Evolutionary conservation across 1,140 invertebrate genomes (phyloP).

Genomic region (Asobara japonica): DNA sequence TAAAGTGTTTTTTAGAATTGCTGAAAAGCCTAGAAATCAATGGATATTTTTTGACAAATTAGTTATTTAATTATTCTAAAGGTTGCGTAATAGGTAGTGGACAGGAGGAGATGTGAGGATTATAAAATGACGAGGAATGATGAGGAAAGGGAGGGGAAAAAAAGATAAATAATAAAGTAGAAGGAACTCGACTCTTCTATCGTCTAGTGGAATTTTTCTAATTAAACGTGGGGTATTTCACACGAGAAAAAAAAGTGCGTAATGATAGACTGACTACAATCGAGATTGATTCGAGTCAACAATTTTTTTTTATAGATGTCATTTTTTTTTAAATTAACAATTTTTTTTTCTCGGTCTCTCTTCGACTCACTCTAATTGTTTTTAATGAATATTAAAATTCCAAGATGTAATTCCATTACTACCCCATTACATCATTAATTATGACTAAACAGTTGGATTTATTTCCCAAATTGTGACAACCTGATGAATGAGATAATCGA

Average conservation of each 20-base stretch:
- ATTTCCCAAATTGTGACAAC: neutral
- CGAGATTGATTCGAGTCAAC: neutral
- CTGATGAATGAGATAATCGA: neutral
- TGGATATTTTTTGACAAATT: constrained; percentile 45
- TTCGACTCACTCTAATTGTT: no score
- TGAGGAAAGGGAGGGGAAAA: neutral
- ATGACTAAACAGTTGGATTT: neutral
- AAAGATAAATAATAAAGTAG: neutral
- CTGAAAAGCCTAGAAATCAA: constrained; percentile 9
- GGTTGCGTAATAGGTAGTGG: constrained; percentile 20
- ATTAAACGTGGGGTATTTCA: neutral
- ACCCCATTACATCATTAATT: neutral
- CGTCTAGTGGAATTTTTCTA: neutral
- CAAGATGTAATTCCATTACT: neutral
- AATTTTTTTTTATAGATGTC: neutral
- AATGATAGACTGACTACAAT: neutral
- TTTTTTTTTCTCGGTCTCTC: neutral
- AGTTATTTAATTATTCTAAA: constrained; percentile 47
- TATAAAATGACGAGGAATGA: neutral
- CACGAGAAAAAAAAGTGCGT: neutral
- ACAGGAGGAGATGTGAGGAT: constrained; percentile 1
- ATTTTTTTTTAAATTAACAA: neutral
- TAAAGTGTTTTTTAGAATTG: neutral
- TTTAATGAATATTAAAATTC: neutral
- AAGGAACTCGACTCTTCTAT: neutral